A percentile compares a stretch with the other conserved stretches of the same genome.
Evolutionary conservation across 2,888 invertebrate species (phyloP).

Genomic region (Petrolisthes cinctipes): DNA sequence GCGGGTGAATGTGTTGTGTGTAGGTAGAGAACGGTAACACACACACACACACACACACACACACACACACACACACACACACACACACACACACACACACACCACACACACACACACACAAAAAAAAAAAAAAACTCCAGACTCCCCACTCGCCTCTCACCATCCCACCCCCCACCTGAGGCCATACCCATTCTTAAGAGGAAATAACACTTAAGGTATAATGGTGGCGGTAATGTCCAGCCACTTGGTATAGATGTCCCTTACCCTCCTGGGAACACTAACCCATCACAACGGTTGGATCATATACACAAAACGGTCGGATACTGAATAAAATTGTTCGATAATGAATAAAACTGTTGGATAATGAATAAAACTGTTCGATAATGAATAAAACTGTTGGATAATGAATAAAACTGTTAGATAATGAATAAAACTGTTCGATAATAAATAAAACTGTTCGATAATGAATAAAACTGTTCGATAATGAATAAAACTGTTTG

Average conservation of each 20-base stretch:
- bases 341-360: not conserved
- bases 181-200: not conserved
- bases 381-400: not conserved
- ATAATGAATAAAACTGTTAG: not conserved
- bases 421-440: too few relatives aligned
- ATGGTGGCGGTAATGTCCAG: not conserved
- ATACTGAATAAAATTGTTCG: not conserved
- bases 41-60: too few relatives aligned
- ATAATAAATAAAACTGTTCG: too few relatives aligned
- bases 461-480: too few relatives aligned
- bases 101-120: not conserved
- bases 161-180: not conserved
- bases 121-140: too few relatives aligned
- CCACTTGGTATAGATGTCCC: not conserved
- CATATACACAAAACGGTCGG: too few relatives aligned
- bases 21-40: too few relatives aligned
- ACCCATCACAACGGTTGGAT: too few relatives aligned
- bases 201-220: conserved; percentile 15
- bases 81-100: not conserved
- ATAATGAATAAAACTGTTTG: too few relatives aligned
- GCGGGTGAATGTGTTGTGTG: too few relatives aligned
- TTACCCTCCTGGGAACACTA: too few relatives aligned
- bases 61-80: not conserved
- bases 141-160: not conserved
- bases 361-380: not conserved